phyloP scores from a whole-genome alignment of 2,113 vertebrate genomes.

The human (Homo sapiens) region GRCh38 chr6:7812001-7812500 shows the following conservation, averaged over 20 bases:
- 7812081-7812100: background rate
- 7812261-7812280: background rate
- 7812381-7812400: background rate
- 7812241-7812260: background rate
- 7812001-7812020: background rate
- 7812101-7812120: background rate
- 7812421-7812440: background rate
- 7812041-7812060: background rate
- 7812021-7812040: background rate
- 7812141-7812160: slow-evolving; percentile 19
- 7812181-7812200: background rate
- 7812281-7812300: slow-evolving; percentile 12
- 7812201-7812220: background rate
- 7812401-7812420: slow-evolving; percentile 22
- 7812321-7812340: background rate
- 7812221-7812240: background rate
- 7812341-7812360: slow-evolving; percentile 8
- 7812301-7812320: background rate
- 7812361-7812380: background rate
- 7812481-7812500: background rate
- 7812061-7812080: slow-evolving; percentile 18
- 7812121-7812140: slow-evolving; percentile 3
- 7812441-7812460: background rate
- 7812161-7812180: background rate
- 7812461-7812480: background rate